phyloP scores from a whole-genome alignment of 2,888 invertebrate genomes.

The Mythimna lalbum region DNA sequence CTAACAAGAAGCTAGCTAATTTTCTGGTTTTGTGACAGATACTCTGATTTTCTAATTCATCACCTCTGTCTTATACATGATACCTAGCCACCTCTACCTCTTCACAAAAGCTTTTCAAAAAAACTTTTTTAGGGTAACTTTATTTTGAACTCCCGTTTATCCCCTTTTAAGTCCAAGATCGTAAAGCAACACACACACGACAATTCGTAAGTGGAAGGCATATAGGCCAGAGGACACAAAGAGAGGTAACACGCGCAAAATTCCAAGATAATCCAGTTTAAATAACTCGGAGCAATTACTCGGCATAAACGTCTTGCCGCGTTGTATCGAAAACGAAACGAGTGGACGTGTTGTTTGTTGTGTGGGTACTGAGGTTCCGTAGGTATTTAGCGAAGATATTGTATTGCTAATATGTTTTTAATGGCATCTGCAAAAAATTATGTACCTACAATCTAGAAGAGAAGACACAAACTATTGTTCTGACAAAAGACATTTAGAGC shows the following conservation, averaged over 20 bases:
- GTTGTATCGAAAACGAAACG: conserved; percentile 70
- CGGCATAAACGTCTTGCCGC: conserved; percentile 72
- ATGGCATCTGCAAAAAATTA: not conserved
- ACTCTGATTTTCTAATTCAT: too few relatives aligned
- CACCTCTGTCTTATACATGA: too few relatives aligned
- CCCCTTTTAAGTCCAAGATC: not conserved
- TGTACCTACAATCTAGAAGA: not conserved
- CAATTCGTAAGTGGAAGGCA: conserved; percentile 28
- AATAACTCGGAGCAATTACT: conserved; percentile 74
- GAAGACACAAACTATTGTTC: not conserved
- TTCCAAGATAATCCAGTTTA: conserved; percentile 67
- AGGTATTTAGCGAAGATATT: not conserved
- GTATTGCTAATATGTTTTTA: not conserved
- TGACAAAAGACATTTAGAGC: too few relatives aligned
- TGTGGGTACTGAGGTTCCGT: conserved; percentile 46
- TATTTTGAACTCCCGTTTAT: not conserved
- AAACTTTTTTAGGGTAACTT: not conserved
- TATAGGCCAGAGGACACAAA: conserved; percentile 26
- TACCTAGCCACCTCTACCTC: too few relatives aligned
- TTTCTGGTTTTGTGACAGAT: too few relatives aligned
- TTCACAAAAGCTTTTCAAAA: not conserved
- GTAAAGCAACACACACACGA: conserved; percentile 16
- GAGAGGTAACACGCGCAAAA: conserved; percentile 49
- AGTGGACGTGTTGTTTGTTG: conserved; percentile 25
- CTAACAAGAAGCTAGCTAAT: too few relatives aligned